Base-by-base conservation (phyloP, 2,797 vertebrate genomes). In the Dromococcyx pavoninus region DNA sequence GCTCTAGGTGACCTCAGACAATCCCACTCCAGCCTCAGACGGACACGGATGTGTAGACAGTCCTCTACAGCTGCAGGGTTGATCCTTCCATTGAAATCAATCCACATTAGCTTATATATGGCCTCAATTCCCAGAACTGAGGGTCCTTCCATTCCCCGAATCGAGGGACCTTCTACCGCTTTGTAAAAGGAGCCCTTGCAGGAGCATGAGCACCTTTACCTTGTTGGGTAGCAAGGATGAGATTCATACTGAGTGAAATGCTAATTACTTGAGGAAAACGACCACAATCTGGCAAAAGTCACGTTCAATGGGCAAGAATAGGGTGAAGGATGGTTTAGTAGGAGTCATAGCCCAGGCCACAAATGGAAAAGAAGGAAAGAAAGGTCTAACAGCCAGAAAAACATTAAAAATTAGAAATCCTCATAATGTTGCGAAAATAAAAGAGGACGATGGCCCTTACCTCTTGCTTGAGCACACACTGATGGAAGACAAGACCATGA, bases 21-120 rank as follows among this genome's bases (percentile, higher is more conserved):
- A 23, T 65, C 51, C 88, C 28, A 8, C 22, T 19, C 64, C 6
- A 8, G 51, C 58, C 77, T 43, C 22, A 7, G 57, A 17, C 0
- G 10, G 19, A 19, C 56, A 25, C 0, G 0, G 37, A 10, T 2
- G 10, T 1, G 5, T 0, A 18, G 12, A 17, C 10, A 39, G 3
- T 2, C 53, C 8, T 48, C 51, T 30, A 7, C 21, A 48, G 21
- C 9, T 2, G 5, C 57, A 51, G 51, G 33, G 35, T 2, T 39
- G 33, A 32, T 23, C 37, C 5, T 17, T 4, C 58, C 73, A 5
- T 0, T 2, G 30, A 61, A 39, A 43, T 46, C 54, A 53, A 28
- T 4, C 44, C 50, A 33, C 9, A 17, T 1, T 0, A 27, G 44
- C 33, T 33, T 7, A 5, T 3, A 3, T 0, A 3, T 0, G 4